phyloP scores from a whole-genome alignment of 2,113 vertebrate species.

The Ovis aries region DNA sequence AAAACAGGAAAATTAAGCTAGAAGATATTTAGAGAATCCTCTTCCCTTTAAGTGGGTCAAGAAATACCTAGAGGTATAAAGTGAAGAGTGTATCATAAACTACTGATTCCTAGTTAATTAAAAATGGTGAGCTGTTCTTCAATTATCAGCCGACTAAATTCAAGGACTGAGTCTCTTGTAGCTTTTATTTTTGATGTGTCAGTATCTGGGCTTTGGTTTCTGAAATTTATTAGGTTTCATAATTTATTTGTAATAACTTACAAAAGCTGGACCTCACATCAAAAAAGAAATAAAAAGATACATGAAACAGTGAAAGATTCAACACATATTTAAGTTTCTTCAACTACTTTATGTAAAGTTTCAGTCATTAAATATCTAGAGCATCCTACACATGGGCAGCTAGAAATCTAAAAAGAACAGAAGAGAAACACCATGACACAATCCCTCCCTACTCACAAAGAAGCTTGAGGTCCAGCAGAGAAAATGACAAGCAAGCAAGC shows the following conservation, averaged over 20 bases:
- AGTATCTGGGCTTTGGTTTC: neutral
- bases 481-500: neutral
- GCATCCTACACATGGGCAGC: neutral
- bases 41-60: neutral
- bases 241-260: neutral
- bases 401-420: neutral
- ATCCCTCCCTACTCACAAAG: neutral
- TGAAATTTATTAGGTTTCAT: neutral
- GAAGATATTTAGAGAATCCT: neutral
- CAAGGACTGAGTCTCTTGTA: neutral
- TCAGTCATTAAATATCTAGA: neutral
- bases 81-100: neutral
- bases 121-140: neutral
- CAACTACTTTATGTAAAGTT: neutral
- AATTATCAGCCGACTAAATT: neutral
- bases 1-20: neutral
- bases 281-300: neutral
- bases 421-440: neutral
- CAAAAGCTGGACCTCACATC: neutral
- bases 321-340: neutral
- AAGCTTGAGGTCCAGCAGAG: neutral
- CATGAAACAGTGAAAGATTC: neutral
- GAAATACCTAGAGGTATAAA: neutral
- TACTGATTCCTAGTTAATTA: neutral
- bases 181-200: slow-evolving; percentile 13